Evolutionary conservation across 2,888 invertebrate genomes (phyloP).

Genomic region (Sminthurinus aureus): DNA sequence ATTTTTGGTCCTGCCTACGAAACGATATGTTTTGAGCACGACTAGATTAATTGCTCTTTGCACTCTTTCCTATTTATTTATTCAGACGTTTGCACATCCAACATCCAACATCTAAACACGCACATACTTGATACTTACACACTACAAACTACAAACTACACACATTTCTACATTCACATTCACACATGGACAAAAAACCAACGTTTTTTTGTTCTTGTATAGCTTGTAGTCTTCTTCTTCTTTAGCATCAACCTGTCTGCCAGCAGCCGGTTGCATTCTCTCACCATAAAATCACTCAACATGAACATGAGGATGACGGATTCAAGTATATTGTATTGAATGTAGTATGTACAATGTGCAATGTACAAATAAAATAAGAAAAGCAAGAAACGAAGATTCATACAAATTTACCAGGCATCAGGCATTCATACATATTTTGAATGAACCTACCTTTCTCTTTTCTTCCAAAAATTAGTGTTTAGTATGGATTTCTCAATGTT

Average conservation of each 20-base stretch:
- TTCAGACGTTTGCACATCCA: conserved; percentile 36
- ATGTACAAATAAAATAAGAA: background rate
- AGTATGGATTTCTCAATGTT: no score
- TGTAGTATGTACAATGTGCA: background rate
- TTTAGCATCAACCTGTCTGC: background rate
- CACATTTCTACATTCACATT: background rate
- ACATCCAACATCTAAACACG: background rate
- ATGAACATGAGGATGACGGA: background rate
- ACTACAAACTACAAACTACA: background rate
- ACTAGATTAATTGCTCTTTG: conserved; percentile 45
- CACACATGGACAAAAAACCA: background rate
- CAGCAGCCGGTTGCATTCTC: conserved; percentile 34
- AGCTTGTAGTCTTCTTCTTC: background rate
- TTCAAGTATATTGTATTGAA: background rate
- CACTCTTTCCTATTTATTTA: conserved; percentile 43
- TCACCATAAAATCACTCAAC: background rate
- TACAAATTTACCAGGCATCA: no score
- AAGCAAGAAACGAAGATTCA: background rate
- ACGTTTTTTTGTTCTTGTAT: conserved; percentile 9
- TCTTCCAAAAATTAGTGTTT: no score
- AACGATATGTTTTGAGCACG: conserved; percentile 11
- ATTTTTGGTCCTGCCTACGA: conserved; percentile 1
- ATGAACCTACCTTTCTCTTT: no score
- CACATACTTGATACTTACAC: background rate
- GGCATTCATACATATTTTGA: no score